These are phyloP conservation scores for Orchestia grillus DNA, from an alignment of 1,140 invertebrate genomes.

Conservation along the genomic window DNA sequence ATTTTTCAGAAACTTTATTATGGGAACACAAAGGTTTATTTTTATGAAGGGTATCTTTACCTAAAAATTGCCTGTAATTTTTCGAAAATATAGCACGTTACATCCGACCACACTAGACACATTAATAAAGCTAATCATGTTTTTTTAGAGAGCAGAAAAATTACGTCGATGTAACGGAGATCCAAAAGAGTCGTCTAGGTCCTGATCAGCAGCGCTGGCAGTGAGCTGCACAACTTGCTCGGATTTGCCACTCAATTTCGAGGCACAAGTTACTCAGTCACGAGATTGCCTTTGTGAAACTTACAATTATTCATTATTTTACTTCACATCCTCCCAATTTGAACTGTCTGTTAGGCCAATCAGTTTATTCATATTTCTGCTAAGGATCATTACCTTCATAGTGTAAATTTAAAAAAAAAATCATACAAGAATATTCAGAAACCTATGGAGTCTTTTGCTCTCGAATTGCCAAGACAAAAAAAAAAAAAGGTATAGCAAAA, in stretches of 20 bases:
- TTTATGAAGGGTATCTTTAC: too few species aligned
- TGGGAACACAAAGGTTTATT: too few species aligned
- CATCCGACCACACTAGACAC: too few species aligned
- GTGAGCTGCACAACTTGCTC: not conserved
- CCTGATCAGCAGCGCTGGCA: not conserved
- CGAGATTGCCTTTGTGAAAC: too few species aligned
- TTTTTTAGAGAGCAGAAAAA: too few species aligned
- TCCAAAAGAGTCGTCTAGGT: not conserved
- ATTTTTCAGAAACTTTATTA: too few species aligned
- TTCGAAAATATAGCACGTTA: too few species aligned
- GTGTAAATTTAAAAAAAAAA: not conserved
- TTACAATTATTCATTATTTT: too few species aligned
- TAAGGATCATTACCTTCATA: not conserved
- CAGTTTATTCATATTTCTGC: not conserved
- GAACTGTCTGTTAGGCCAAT: not conserved
- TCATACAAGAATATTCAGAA: not conserved
- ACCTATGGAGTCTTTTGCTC: not conserved
- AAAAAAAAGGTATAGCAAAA: not conserved
- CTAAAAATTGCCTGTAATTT: too few species aligned
- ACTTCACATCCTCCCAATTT: not conserved
- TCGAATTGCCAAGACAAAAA: not conserved
- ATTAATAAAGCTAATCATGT: too few species aligned
- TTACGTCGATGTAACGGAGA: not conserved
- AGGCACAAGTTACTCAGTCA: not conserved
- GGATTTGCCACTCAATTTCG: not conserved